Evolutionary conservation across 2,797 vertebrate genomes (phyloP).

Genomic region (Clarias platycephalus): DNA sequence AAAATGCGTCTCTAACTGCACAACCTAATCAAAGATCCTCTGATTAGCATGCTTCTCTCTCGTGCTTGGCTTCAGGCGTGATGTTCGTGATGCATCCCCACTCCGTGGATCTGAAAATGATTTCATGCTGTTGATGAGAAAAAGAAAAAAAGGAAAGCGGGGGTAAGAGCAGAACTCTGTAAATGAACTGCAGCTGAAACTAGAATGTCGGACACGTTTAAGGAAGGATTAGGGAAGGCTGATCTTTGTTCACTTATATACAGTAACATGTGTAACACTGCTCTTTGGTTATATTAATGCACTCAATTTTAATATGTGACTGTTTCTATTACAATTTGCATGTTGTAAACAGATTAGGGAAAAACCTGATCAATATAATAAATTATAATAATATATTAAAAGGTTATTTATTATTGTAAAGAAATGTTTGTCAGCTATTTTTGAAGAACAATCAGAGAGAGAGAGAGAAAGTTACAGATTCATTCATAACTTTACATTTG

Average conservation of each 20-base stretch:
- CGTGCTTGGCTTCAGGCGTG: constrained; percentile 13
- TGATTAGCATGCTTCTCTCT: constrained; percentile 24
- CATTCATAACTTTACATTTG: too few relatives aligned
- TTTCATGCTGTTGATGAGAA: constrained; percentile 33
- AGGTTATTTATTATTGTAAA: neutral
- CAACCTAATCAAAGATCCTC: constrained; percentile 31
- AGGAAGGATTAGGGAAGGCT: neutral
- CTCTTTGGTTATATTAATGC: neutral
- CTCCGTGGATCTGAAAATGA: constrained; percentile 31
- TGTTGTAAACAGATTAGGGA: neutral
- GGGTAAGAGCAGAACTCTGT: constrained; percentile 1
- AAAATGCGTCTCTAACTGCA: neutral
- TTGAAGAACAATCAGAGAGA: neutral
- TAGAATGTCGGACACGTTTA: neutral
- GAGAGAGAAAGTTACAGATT: too few relatives aligned
- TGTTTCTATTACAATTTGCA: neutral
- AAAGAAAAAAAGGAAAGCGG: neutral
- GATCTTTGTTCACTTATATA: neutral
- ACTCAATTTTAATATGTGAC: neutral
- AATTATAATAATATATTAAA: too few relatives aligned
- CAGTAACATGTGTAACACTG: neutral
- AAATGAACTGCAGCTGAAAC: constrained; percentile 21
- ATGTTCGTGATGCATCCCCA: constrained; percentile 2
- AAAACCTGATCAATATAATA: neutral
- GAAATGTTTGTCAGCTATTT: neutral